Evolutionary conservation across 1,140 invertebrate genomes (phyloP).

Genomic region (Drosophila ficusphila): DNA sequence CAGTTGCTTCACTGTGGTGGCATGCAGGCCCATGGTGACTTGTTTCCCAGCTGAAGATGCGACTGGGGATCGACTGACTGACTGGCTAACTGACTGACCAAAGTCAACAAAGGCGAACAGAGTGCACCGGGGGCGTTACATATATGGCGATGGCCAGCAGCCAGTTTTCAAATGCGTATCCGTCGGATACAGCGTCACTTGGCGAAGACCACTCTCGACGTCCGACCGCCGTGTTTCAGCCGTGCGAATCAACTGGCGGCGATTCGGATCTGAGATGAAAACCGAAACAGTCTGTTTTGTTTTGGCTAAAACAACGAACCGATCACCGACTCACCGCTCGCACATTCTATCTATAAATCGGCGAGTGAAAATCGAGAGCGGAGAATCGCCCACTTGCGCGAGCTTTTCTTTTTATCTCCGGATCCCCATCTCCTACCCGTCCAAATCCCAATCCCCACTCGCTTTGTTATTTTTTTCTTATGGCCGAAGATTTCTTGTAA

Average conservation of each 20-base stretch:
- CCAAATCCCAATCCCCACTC: slow-evolving; percentile 53
- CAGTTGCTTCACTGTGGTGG: slow-evolving; percentile 77
- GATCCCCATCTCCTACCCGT: no score
- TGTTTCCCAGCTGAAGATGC: slow-evolving; percentile 17
- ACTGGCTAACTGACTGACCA: slow-evolving; percentile 16
- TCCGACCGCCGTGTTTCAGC: slow-evolving; percentile 61
- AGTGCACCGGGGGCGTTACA: slow-evolving; percentile 51
- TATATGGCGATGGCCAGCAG: slow-evolving; percentile 62
- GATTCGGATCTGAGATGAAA: not conserved
- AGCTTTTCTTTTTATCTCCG: slow-evolving; percentile 54
- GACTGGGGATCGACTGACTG: slow-evolving; percentile 13
- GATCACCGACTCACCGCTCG: slow-evolving; percentile 5
- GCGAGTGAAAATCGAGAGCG: slow-evolving; percentile 56
- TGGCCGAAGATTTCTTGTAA: slow-evolving; percentile 37
- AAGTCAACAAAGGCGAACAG: slow-evolving; percentile 30
- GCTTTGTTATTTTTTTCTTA: slow-evolving; percentile 7
- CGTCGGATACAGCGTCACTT: slow-evolving; percentile 9
- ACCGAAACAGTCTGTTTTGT: slow-evolving; percentile 56
- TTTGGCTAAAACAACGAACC: slow-evolving; percentile 35
- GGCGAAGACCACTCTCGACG: not conserved
- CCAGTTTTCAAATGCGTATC: slow-evolving; percentile 49
- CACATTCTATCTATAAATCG: slow-evolving; percentile 41
- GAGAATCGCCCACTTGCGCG: slow-evolving; percentile 28
- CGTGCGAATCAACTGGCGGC: slow-evolving; percentile 61
- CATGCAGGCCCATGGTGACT: slow-evolving; percentile 65